These are phyloP conservation scores for Orius insidiosus DNA, from an alignment of 1,140 invertebrate genomes.

Conservation along the genomic window DNA sequence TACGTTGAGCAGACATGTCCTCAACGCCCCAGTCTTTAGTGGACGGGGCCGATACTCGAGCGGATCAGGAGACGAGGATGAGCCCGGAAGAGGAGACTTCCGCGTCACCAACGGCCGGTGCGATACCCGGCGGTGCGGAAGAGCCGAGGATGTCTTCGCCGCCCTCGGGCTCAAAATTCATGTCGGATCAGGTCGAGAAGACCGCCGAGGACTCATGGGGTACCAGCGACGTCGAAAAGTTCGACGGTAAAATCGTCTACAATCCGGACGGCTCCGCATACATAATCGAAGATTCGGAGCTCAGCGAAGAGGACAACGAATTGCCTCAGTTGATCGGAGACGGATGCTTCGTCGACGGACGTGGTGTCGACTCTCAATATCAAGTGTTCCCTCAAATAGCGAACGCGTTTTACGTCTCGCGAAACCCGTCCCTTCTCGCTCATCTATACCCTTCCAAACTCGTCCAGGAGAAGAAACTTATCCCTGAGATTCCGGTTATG, in stretches of 20 bases:
- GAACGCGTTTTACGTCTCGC: conserved; percentile 76
- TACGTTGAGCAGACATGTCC: conserved; percentile 19
- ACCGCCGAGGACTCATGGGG: conserved; percentile 23
- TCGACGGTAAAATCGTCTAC: conserved; percentile 94
- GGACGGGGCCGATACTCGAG: conserved; percentile 7
- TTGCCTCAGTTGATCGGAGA: conserved; percentile 47
- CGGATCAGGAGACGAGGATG: conserved; percentile 29
- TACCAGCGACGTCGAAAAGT: conserved; percentile 68
- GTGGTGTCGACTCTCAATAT: conserved; percentile 36
- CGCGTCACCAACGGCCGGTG: conserved; percentile 32
- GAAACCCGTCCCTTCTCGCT: conserved; percentile 41
- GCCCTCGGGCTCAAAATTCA: conserved; percentile 17
- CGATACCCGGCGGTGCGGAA: conserved; percentile 21
- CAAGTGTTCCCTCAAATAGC: conserved; percentile 61
- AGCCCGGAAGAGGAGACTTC: conserved; percentile 44
- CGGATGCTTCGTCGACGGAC: conserved; percentile 44
- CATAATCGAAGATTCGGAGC: conserved; percentile 82
- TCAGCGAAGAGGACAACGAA: conserved; percentile 47
- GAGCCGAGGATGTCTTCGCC: conserved; percentile 27
- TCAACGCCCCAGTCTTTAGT: conserved; percentile 19
- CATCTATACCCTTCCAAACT: conserved; percentile 37
- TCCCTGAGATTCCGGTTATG: conserved; percentile 71
- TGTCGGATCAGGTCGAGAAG: conserved; percentile 26
- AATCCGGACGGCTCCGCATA: conserved; percentile 93
- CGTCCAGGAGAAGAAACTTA: conserved; percentile 35